Percentiles rank a stretch among this genome's conserved stretches.
These are phyloP conservation scores for Nemurella pictetii DNA, from an alignment of 2,888 invertebrate species.

Conservation along the genomic window DNA sequence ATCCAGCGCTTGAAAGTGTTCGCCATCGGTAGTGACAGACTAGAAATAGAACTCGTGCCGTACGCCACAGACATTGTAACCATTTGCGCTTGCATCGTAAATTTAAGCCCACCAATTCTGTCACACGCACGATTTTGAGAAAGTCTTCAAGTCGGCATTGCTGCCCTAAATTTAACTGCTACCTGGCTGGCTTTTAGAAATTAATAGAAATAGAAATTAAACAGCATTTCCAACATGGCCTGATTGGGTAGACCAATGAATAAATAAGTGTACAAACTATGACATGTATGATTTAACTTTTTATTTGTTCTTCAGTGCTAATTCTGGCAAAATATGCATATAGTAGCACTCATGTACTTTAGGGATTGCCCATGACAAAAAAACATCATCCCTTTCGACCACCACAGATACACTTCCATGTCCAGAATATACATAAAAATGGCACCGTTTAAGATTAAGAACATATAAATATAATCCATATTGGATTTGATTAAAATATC, in stretches of 20 bases:
- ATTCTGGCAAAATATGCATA: no score
- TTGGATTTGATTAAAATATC: not conserved
- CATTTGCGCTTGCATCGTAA: not conserved
- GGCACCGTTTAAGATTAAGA: not conserved
- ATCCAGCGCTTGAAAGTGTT: constrained; percentile 13
- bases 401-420: not conserved
- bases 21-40: not conserved
- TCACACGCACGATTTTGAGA: not conserved
- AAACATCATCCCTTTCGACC: not conserved
- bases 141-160: no score
- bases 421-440: not conserved
- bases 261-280: no score
- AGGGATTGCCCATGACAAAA: not conserved
- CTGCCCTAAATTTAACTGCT: no score
- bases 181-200: no score
- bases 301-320: no score
- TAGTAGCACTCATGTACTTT: not conserved
- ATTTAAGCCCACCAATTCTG: not conserved
- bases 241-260: no score
- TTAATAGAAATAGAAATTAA: no score
- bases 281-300: no score
- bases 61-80: not conserved
- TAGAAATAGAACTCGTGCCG: not conserved
- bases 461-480: not conserved
- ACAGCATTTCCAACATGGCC: no score